These are phyloP conservation scores for Crotalus tigris DNA, from an alignment of 2,113 vertebrate species.

Conservation along the genomic window DNA sequence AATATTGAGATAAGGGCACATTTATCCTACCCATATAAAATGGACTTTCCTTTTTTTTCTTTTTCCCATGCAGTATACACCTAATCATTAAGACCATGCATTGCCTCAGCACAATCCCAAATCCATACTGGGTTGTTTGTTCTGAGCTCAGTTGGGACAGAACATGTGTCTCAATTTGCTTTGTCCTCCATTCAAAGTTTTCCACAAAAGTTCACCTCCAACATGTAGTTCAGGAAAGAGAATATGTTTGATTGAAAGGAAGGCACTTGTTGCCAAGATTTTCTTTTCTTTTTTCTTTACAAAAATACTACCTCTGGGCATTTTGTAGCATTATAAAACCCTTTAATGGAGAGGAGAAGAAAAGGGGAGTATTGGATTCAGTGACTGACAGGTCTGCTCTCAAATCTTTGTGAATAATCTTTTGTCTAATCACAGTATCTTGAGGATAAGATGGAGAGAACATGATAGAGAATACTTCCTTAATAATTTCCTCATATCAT, in stretches of 20 bases:
- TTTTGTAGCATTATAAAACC: not conserved
- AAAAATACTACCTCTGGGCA: not conserved
- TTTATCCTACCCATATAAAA: constrained; percentile 61
- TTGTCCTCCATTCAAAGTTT: not conserved
- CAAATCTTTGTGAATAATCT: not conserved
- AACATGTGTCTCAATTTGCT: not conserved
- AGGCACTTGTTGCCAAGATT: not conserved
- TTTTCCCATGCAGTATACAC: constrained; percentile 50
- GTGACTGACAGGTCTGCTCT: not conserved
- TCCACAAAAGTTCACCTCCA: not conserved
- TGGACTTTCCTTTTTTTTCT: constrained; percentile 23
- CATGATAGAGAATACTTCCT: not conserved
- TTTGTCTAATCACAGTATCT: not conserved
- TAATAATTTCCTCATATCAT: not conserved
- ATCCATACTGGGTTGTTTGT: not conserved
- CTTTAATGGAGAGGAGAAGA: not conserved
- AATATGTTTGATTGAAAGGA: not conserved
- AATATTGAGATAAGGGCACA: constrained; percentile 75
- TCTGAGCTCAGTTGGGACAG: not conserved
- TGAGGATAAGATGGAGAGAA: not conserved
- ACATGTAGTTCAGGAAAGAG: not conserved
- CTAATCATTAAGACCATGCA: constrained; percentile 2
- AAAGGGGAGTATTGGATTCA: not conserved
- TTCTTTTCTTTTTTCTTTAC: not conserved
- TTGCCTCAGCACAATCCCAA: not conserved